These are phyloP conservation scores for Pandemis heparana DNA, from an alignment of 2,888 invertebrate species.

Conservation along the genomic window DNA sequence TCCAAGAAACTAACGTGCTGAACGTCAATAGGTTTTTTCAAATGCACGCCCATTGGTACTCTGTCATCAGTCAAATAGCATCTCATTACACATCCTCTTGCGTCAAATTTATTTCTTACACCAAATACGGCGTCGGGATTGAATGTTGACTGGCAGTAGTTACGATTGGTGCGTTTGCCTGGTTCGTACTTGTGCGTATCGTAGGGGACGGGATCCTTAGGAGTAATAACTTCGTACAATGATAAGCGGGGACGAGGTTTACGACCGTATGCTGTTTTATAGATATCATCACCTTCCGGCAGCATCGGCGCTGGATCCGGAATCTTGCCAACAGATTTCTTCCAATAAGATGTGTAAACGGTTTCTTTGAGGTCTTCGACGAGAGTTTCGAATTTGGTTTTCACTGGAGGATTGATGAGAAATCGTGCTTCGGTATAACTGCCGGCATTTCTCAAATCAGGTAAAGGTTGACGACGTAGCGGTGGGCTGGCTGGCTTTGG, in stretches of 20 bases:
- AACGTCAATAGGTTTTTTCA: not conserved
- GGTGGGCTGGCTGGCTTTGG: slow-evolving; percentile 60
- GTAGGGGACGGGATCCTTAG: slow-evolving; percentile 65
- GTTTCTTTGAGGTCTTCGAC: slow-evolving; percentile 72
- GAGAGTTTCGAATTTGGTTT: slow-evolving; percentile 71
- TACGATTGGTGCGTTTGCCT: slow-evolving; percentile 62
- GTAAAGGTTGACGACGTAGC: slow-evolving; percentile 64
- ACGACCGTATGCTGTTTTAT: slow-evolving; percentile 69
- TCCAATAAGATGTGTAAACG: slow-evolving; percentile 73
- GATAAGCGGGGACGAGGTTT: slow-evolving; percentile 59
- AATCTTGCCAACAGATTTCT: slow-evolving; percentile 60
- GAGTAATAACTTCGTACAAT: slow-evolving; percentile 74
- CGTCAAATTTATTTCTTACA: slow-evolving; percentile 70
- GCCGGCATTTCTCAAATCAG: slow-evolving; percentile 64
- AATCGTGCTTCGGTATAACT: slow-evolving; percentile 56
- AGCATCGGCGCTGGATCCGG: slow-evolving; percentile 72
- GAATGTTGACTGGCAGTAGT: slow-evolving; percentile 74
- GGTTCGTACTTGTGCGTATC: slow-evolving; percentile 57
- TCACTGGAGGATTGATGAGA: slow-evolving; percentile 64
- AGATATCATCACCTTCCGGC: slow-evolving; percentile 68
- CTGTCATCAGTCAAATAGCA: slow-evolving; percentile 75
- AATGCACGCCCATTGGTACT: slow-evolving; percentile 61
- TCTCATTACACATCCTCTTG: slow-evolving; percentile 76
- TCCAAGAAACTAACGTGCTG: not conserved
- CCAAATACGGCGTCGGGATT: slow-evolving; percentile 77